phyloP scores from a whole-genome alignment of 2,888 invertebrate genomes.

The Stenolophus ochropezus region DNA sequence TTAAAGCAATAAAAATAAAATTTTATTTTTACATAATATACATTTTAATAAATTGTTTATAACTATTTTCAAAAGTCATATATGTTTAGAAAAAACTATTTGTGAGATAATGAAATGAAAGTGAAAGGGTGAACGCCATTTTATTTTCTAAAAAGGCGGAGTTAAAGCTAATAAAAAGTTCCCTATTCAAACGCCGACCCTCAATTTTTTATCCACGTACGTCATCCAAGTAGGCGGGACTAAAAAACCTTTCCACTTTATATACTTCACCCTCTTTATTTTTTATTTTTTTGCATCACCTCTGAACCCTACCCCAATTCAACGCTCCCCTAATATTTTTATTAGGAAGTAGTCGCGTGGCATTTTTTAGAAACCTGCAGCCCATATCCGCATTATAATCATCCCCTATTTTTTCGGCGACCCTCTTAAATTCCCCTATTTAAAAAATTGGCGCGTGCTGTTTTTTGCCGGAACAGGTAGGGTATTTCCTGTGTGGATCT shows the following conservation, averaged over 20 bases:
- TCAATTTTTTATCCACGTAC: conserved; percentile 52
- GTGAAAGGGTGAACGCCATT: conserved; percentile 62
- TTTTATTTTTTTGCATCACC: conserved; percentile 35
- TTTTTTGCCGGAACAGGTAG: conserved; percentile 63
- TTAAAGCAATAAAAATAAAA: too few species aligned
- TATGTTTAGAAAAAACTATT: too few species aligned
- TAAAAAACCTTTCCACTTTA: conserved; percentile 51
- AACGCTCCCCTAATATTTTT: conserved; percentile 27
- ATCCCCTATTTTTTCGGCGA: conserved; percentile 41
- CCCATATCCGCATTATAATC: conserved; percentile 12
- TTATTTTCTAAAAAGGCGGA: conserved; percentile 64
- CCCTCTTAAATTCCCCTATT: conserved; percentile 58
- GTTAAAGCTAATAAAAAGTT: conserved; percentile 66
- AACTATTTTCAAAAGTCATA: too few species aligned
- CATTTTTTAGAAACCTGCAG: conserved; percentile 19
- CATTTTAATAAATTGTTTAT: too few species aligned
- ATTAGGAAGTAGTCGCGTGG: conserved; percentile 13
- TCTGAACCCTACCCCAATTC: not conserved
- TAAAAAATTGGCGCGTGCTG: conserved; percentile 63
- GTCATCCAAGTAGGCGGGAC: conserved; percentile 50
- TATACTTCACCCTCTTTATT: conserved; percentile 37
- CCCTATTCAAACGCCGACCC: conserved; percentile 54
- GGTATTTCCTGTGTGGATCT: conserved; percentile 46
- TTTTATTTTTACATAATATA: too few species aligned
- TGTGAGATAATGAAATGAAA: not conserved